A percentile compares a stretch with the other conserved stretches of the same genome.
Evolutionary conservation across 2,888 invertebrate species (phyloP).

Genomic region (Timema cristinae): DNA sequence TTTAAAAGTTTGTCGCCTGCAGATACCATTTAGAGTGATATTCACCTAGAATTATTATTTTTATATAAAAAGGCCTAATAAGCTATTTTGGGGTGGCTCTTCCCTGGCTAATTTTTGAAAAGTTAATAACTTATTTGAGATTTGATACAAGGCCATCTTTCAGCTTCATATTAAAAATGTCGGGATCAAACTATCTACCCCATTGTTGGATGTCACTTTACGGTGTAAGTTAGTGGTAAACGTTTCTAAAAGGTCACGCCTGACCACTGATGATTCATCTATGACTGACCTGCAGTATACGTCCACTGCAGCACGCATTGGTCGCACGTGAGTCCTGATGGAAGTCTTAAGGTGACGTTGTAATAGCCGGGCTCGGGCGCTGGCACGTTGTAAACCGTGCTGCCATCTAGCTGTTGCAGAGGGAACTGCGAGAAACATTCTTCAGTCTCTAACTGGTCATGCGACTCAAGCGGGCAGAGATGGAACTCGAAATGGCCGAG

Average conservation of each 20-base stretch:
- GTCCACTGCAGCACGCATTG: slow-evolving; percentile 30
- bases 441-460: slow-evolving; percentile 47
- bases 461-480: slow-evolving; percentile 48
- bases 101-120: too few relatives aligned
- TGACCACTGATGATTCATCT: not conserved
- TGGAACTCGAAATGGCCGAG: slow-evolving; percentile 49
- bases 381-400: slow-evolving; percentile 35
- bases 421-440: slow-evolving; percentile 48
- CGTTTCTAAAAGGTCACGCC: not conserved
- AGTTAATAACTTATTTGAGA: too few relatives aligned
- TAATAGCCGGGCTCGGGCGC: slow-evolving; percentile 36
- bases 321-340: slow-evolving; percentile 26
- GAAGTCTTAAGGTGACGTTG: slow-evolving; percentile 36
- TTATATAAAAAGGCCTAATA: too few relatives aligned
- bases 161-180: too few relatives aligned
- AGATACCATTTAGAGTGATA: too few relatives aligned
- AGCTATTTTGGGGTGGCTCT: too few relatives aligned
- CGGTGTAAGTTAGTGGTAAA: not conserved
- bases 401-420: slow-evolving; percentile 41
- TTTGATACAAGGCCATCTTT: too few relatives aligned
- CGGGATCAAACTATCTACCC: too few relatives aligned
- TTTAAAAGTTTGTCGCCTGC: too few relatives aligned
- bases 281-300: slow-evolving; percentile 25
- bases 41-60: too few relatives aligned
- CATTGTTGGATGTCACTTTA: too few relatives aligned